A percentile compares a stretch with the other conserved stretches of the same genome.
phyloP scores from a whole-genome alignment of 2,888 invertebrate species.

The Hirudinaria manillensis region DNA sequence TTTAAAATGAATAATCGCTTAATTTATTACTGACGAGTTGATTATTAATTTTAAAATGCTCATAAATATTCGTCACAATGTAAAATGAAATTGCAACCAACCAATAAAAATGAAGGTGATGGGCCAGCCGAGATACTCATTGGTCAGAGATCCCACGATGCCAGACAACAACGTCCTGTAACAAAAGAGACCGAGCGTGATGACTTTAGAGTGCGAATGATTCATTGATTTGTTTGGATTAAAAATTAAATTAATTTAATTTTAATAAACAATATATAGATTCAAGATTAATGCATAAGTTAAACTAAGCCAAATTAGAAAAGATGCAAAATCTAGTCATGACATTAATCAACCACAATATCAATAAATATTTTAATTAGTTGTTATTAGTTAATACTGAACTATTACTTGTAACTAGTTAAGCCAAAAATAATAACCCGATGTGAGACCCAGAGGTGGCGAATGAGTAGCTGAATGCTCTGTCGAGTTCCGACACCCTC shows the following conservation, averaged over 20 bases:
- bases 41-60: too few relatives aligned
- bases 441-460: constrained; percentile 62
- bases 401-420: too few relatives aligned
- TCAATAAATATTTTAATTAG: too few relatives aligned
- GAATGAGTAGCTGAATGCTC: constrained; percentile 64
- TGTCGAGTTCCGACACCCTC: constrained; percentile 62
- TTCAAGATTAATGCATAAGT: neutral
- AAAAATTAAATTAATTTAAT: too few relatives aligned
- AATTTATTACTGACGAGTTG: too few relatives aligned
- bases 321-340: neutral
- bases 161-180: constrained; percentile 65
- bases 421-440: constrained; percentile 52
- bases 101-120: constrained; percentile 64
- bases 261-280: neutral
- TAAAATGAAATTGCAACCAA: constrained; percentile 41
- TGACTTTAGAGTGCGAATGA: neutral
- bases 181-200: constrained; percentile 50
- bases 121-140: constrained; percentile 65
- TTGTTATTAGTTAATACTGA: too few relatives aligned
- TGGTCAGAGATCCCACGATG: constrained; percentile 63
- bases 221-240: neutral
- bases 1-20: too few relatives aligned
- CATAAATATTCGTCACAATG: too few relatives aligned
- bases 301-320: constrained; percentile 1
- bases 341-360: neutral